Evolutionary conservation across 2,797 vertebrate genomes (phyloP), one percentile per base, ranked within the genome.

Genomic region (Hylomyscus alleni): DNA sequence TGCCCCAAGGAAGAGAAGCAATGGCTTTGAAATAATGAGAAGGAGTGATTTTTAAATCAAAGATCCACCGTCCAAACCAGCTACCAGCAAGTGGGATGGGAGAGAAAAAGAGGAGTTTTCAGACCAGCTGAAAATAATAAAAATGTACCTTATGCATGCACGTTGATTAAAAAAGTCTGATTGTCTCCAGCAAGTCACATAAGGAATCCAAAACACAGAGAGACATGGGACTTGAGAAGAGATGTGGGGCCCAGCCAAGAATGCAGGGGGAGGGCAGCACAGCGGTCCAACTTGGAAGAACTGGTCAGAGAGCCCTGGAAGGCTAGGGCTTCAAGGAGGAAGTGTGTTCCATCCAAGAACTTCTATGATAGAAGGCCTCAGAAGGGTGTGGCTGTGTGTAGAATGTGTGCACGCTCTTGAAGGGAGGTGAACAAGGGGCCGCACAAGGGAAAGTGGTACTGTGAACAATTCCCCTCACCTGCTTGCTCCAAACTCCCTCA

Each of bases 91-190:
- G 11, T 72, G 26, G 20, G 50, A 20, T 6, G 3, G 34, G 54
- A 15, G 10, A 5, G 7, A 52, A 69, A 69, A 19, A 4, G 7
- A 77, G 58, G 29, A 5, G 12, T 62, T 95, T 91, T 90, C n/a
- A 83, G 91, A 72, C 50, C 60, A 77, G 37, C 26, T 72, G 82
- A 88, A 78, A 67, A 58, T 81, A 90, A 75, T 65, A 90, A 93
- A 90, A 76, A 58, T 58, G 78, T 58, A 90, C 56, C 50, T 82
- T 67, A 34, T 34, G 31, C 76, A 29, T n/a, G 15, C 24, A 58
- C 34, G 34, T 15, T 89, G 85, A 83, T 77, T 88, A 20, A 67
- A 82, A 95, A 83, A 81, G 29, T 22, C 50, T 50, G 37, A 77
- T 58, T 76, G 31, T 75, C 65, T 95, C 37, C 22, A 95, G 80